Evolutionary conservation across 2,797 vertebrate species (phyloP), one percentile per base, ranked within the genome.

Genomic region (Sebastes kiyomatsui): DNA sequence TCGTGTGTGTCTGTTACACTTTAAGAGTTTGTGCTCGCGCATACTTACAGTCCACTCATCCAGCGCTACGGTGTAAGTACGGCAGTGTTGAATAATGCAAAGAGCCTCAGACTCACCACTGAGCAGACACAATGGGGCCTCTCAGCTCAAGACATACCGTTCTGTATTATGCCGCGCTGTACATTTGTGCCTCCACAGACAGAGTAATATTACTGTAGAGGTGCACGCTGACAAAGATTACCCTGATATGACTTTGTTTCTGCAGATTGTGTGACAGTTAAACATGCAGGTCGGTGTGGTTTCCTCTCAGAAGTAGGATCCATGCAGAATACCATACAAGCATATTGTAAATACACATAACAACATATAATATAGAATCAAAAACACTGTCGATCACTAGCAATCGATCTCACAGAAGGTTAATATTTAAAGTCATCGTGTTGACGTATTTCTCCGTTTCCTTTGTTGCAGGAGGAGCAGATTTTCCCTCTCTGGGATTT

Each of bases 71-170:
- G 54, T 91, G 90, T 93, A 92, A 90, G 89, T 90, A 92, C 81
- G 62, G 84, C 81, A 25, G 80, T 35, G 83, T 56, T 94, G 85
- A 93, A 94, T 94, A 92, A 91, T 94, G 91, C 84, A 93, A 86
- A 80, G 70, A 79, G 79, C 71, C 78, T 88, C 60, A 67, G 81
- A 85, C 82, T 90, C 73, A 69, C 85, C 77, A 78, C 90, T 88
- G 87, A 89, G 90, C 83, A 72, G 80, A 84, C 77, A 87, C 87
- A 88, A 90, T 86, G 87, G 80, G 79, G 83, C 87, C 90, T 86
- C 90, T 84, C 80, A 79, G 79, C 79, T 84, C 66, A 83, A 90
- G 90, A 87, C 83, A 77, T 71, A 67, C 49, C 25, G 22, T 78
- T 87, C 67, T 76, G 67, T 33, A 71, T 82, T 77, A 80, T 76